Evolutionary conservation across 2,797 vertebrate species (phyloP).

Genomic region (Poeciliopsis presidionis): DNA sequence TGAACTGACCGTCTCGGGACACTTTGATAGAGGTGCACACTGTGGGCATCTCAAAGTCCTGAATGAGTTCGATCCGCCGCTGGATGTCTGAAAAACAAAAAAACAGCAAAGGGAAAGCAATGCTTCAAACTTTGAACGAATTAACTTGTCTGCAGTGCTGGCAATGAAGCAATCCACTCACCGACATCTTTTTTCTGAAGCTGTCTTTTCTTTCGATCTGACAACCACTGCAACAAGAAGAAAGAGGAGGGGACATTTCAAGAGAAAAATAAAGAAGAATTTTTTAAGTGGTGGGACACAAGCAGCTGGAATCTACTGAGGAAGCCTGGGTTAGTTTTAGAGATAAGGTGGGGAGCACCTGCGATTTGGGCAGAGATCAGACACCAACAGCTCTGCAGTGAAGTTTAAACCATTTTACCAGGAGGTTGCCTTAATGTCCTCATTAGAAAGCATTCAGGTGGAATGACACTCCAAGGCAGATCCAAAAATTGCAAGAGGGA

Average conservation of each 20-base stretch:
- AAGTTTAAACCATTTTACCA: background rate
- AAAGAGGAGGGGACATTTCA: background rate
- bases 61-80: constrained; percentile 96
- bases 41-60: constrained; percentile 99
- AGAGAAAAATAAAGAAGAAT: background rate
- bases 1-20: constrained; percentile 93
- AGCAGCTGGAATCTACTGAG: background rate
- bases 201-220: constrained; percentile 94
- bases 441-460: background rate
- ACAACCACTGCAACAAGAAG: constrained; percentile 87
- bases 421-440: background rate
- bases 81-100: constrained; percentile 82
- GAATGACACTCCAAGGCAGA: background rate
- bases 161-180: constrained; percentile 71
- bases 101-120: background rate
- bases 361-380: background rate
- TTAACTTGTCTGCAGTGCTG: fast-evolving
- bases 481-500: background rate
- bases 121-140: background rate
- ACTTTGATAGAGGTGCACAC: constrained; percentile 92
- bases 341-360: background rate
- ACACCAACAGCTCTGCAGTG: background rate
- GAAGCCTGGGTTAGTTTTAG: background rate
- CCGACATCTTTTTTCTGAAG: constrained; percentile 96
- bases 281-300: background rate